phyloP scores from a whole-genome alignment of 2,888 invertebrate species.

The Automeris io region DNA sequence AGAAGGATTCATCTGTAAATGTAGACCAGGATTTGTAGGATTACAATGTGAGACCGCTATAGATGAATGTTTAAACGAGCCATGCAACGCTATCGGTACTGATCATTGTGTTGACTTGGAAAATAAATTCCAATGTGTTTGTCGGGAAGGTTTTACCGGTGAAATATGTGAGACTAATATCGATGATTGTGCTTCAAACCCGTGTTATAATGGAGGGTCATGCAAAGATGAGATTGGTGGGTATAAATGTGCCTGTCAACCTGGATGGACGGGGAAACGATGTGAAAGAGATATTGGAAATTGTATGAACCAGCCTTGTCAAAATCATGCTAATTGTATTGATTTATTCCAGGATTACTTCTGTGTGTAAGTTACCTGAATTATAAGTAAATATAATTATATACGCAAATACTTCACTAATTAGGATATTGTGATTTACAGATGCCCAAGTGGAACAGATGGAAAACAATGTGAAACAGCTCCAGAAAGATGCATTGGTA shows the following conservation, averaged over 20 bases:
- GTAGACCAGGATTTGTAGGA: slow-evolving; percentile 94
- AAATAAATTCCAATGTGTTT: slow-evolving; percentile 91
- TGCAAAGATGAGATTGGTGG: slow-evolving; percentile 91
- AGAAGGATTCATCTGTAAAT: slow-evolving; percentile 94
- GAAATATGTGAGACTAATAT: slow-evolving; percentile 89
- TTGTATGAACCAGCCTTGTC: slow-evolving; percentile 91
- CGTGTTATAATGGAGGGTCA: slow-evolving; percentile 92
- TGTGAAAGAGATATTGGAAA: slow-evolving; percentile 93
- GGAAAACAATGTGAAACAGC: slow-evolving; percentile 98
- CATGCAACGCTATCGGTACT: slow-evolving; percentile 93
- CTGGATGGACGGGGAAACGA: slow-evolving; percentile 91
- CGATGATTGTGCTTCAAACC: slow-evolving; percentile 90
- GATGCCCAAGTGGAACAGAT: slow-evolving; percentile 95
- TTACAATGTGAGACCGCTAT: slow-evolving; percentile 96
- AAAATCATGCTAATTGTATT: slow-evolving; percentile 94
- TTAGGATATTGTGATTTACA: slow-evolving; percentile 31
- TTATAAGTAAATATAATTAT: neutral
- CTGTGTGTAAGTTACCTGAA: slow-evolving; percentile 85
- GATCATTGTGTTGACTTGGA: slow-evolving; percentile 93
- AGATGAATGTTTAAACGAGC: slow-evolving; percentile 93
- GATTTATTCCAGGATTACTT: slow-evolving; percentile 93
- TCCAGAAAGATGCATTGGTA: slow-evolving; percentile 94
- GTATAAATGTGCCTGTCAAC: slow-evolving; percentile 88
- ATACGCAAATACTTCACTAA: neutral
- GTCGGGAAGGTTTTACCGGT: slow-evolving; percentile 92